phyloP scores from a whole-genome alignment of 53 echinoderm and acorn worm species.

The Glandiceps talaboti region DNA sequence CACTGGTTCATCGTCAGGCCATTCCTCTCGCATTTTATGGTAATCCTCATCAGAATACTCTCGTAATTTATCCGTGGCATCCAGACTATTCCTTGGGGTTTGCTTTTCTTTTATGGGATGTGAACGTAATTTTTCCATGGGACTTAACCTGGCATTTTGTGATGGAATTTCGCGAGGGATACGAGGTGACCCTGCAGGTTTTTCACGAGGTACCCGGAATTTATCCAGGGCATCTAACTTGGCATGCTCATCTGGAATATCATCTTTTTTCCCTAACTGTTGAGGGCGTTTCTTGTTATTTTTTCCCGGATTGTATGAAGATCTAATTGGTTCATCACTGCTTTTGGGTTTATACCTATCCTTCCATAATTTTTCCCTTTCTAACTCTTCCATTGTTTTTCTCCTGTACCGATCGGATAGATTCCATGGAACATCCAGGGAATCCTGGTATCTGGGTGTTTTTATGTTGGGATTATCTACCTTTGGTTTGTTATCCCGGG shows the following conservation, averaged over 20 bases:
- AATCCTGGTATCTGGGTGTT: too few species aligned
- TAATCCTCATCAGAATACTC: too few species aligned
- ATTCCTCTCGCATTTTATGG: too few species aligned
- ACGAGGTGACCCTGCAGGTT: conserved; percentile 15
- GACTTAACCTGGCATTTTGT: conserved; percentile 42
- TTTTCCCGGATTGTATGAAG: too few species aligned
- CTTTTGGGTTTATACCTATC: too few species aligned
- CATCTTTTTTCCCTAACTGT: conserved; percentile 1
- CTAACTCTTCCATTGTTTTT: not conserved
- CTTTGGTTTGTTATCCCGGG: too few species aligned
- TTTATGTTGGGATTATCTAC: too few species aligned
- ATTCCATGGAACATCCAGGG: not conserved
- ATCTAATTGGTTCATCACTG: too few species aligned
- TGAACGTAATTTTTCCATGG: conserved; percentile 55
- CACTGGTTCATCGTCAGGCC: too few species aligned
- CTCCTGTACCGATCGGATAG: not conserved
- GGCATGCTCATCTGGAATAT: conserved; percentile 53
- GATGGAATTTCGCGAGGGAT: conserved; percentile 41
- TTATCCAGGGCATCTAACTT: conserved; percentile 69
- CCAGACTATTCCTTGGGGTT: not conserved
- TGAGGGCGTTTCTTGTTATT: not conserved
- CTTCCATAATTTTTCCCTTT: too few species aligned
- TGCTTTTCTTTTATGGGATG: conserved; percentile 29
- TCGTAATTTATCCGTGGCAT: too few species aligned
- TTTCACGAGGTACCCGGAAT: conserved; percentile 40